phyloP scores from a whole-genome alignment of 2,113 vertebrate species.

The Phainopepla nitens region DNA sequence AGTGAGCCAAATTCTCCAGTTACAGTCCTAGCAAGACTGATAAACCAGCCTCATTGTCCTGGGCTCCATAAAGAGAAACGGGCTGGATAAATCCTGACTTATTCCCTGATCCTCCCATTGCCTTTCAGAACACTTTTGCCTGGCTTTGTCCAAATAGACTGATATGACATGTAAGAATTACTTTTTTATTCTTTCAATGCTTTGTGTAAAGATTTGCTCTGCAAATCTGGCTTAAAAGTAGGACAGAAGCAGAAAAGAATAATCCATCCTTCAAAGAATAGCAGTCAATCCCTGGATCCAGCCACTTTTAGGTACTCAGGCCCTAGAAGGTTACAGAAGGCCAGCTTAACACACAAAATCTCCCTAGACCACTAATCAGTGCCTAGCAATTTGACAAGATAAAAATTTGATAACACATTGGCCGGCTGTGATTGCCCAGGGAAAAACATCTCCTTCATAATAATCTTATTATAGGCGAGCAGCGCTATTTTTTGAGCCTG shows the following conservation, averaged over 20 bases:
- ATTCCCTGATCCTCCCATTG: conserved; percentile 26
- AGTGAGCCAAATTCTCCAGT: background rate
- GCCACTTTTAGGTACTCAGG: background rate
- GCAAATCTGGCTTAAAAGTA: conserved; percentile 5
- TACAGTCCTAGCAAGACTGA: conserved; percentile 4
- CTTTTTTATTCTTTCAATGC: background rate
- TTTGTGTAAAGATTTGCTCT: background rate
- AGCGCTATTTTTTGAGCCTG: conserved; percentile 2
- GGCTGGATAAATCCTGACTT: conserved; percentile 42
- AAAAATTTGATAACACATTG: conserved; percentile 39
- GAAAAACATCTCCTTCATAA: conserved; percentile 64
- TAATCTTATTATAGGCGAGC: conserved; percentile 60
- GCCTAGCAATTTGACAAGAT: background rate
- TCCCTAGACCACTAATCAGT: background rate
- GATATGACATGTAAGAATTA: conserved; percentile 10
- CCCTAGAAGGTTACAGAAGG: background rate
- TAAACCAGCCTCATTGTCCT: background rate
- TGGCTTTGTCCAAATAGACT: conserved; percentile 10
- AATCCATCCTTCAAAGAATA: background rate
- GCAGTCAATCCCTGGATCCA: background rate
- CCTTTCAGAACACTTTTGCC: conserved; percentile 34
- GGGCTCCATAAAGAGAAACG: conserved; percentile 28
- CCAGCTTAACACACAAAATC: background rate
- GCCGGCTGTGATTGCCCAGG: conserved; percentile 11
- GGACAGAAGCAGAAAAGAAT: background rate